Percentiles rank a stretch among this genome's conserved stretches.
Conservation (phyloP, 2,113 vertebrate species). For the Alligator mississippiensis region DNA sequence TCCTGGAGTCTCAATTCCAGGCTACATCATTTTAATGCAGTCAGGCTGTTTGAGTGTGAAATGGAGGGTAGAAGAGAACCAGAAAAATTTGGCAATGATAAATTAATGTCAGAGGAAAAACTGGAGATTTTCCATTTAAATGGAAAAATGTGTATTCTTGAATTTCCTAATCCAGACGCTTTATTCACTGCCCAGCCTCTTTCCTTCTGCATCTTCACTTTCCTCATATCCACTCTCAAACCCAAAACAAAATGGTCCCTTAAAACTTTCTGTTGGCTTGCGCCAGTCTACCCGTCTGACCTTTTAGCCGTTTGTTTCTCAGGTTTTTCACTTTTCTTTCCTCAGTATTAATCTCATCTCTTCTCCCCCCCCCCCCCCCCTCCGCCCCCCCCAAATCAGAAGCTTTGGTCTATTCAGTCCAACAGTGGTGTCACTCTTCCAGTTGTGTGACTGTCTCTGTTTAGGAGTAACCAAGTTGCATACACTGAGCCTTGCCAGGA, state of each 20-base stretch:
- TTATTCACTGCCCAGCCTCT: not conserved
- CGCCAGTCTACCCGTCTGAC: not conserved
- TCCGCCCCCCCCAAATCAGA: too few relatives aligned
- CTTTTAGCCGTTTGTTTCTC: not conserved
- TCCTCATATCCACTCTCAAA: not conserved
- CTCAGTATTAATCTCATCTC: not conserved
- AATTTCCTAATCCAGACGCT: not conserved
- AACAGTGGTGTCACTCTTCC: not conserved
- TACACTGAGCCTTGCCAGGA: accelerated
- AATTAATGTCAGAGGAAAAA: not conserved
- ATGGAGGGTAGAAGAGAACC: not conserved
- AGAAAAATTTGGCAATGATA: accelerated
- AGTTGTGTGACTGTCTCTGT: accelerated
- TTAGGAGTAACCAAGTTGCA: accelerated
- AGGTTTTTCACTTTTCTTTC: not conserved
- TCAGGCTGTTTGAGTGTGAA: not conserved
- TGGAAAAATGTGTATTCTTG: accelerated
- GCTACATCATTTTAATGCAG: not conserved
- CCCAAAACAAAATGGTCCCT: not conserved
- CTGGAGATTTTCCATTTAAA: not conserved
- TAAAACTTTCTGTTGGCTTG: constrained; percentile 14
- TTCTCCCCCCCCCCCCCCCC: not conserved
- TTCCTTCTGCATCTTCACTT: not conserved
- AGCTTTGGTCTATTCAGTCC: too few relatives aligned
- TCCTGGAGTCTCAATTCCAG: not conserved